Conservation (phyloP, 2,888 invertebrate species). For the Lithophane leautieri region DNA sequence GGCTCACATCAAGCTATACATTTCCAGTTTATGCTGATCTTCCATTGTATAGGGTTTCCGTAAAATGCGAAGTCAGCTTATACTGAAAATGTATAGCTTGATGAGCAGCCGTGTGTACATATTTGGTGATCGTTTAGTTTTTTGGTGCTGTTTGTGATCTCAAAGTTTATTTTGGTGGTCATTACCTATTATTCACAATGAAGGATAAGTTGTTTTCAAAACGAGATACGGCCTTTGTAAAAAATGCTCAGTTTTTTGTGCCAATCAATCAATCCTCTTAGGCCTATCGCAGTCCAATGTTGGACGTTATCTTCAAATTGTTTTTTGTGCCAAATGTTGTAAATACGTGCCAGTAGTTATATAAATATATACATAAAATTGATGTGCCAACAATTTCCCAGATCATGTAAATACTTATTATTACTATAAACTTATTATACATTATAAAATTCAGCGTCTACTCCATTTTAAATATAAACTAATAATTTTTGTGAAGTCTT, state of each 20-base stretch:
- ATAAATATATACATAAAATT: constrained; percentile 59
- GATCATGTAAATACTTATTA: constrained; percentile 65
- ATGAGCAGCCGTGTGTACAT: too few relatives aligned
- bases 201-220: constrained; percentile 1
- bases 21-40: too few relatives aligned
- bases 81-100: too few relatives aligned
- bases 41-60: too few relatives aligned
- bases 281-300: not conserved
- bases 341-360: constrained; percentile 56
- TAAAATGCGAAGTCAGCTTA: too few relatives aligned
- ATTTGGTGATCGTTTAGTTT: not conserved
- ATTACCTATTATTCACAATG: not conserved
- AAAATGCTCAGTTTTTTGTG: constrained; percentile 68
- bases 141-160: not conserved
- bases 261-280: not conserved
- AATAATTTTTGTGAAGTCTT: constrained; percentile 47
- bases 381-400: constrained; percentile 73
- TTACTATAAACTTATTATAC: not conserved
- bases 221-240: constrained; percentile 56
- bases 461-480: constrained; percentile 40
- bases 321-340: constrained; percentile 70
- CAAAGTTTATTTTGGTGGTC: not conserved
- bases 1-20: too few relatives aligned
- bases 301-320: not conserved
- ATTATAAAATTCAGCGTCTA: constrained; percentile 49